phyloP scores from a whole-genome alignment of 2,888 invertebrate species.

The Drosophila mulleri region DNA sequence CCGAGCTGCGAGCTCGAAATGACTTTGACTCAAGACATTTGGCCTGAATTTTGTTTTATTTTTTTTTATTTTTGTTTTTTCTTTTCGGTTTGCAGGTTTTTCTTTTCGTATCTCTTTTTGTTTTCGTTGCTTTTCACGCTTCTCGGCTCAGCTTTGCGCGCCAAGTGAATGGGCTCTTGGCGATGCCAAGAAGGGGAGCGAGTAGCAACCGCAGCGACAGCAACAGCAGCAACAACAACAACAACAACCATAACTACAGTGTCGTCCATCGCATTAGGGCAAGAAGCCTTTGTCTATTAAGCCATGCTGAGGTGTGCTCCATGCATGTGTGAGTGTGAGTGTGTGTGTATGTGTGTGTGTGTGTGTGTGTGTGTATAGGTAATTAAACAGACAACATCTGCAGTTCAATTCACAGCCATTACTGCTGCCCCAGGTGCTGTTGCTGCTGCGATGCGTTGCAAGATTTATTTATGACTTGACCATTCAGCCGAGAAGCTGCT shows the following conservation, averaged over 20 bases:
- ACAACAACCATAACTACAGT: constrained; percentile 23
- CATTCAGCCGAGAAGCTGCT: constrained; percentile 46
- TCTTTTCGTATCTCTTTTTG: constrained; percentile 26
- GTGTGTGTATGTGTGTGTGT: constrained; percentile 5
- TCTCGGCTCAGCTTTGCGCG: constrained; percentile 42
- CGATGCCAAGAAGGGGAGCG: neutral
- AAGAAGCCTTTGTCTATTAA: constrained; percentile 51
- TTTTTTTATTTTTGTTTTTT: constrained; percentile 10
- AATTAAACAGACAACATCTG: constrained; percentile 73
- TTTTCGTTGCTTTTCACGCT: constrained; percentile 55
- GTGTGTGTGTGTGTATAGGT: constrained; percentile 42
- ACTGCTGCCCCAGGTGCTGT: constrained; percentile 31
- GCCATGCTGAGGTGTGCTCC: constrained; percentile 18
- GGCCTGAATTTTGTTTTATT: constrained; percentile 49
- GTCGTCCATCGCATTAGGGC: constrained; percentile 39
- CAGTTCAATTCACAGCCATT: constrained; percentile 54
- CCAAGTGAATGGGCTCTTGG: constrained; percentile 32
- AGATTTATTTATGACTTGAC: constrained; percentile 71
- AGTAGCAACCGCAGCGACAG: constrained; percentile 19
- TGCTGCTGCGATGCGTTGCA: constrained; percentile 46
- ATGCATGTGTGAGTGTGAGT: constrained; percentile 18
- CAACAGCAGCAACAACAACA: constrained; percentile 13
- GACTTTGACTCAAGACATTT: constrained; percentile 47
- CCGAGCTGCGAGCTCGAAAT: constrained; percentile 26
- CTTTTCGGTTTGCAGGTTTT: constrained; percentile 47